Evolutionary conservation across 2,113 vertebrate genomes (phyloP).

Genomic region (Ochotona curzoniae): DNA sequence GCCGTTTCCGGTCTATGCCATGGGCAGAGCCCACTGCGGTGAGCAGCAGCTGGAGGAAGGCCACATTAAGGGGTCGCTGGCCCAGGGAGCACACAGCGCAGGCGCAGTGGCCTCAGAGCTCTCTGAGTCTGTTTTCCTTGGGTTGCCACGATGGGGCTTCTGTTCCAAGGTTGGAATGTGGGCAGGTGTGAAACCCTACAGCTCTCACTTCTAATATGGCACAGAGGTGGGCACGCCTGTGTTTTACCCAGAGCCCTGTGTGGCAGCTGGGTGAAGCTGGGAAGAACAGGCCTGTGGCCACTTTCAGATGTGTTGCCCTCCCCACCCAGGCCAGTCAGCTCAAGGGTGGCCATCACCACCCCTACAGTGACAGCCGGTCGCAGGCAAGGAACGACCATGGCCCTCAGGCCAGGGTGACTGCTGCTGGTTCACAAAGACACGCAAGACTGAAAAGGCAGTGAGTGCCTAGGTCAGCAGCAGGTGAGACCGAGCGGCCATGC

Average conservation of each 20-base stretch:
- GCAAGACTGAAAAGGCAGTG: too few species aligned
- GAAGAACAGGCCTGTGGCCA: neutral
- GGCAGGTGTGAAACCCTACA: neutral
- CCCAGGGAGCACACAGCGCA: neutral
- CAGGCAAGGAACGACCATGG: neutral
- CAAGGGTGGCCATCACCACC: too few species aligned
- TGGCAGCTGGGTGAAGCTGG: neutral
- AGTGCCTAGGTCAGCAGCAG: too few species aligned
- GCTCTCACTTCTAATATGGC: neutral
- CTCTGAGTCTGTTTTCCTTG: conserved; percentile 7
- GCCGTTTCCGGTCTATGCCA: too few species aligned
- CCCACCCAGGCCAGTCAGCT: too few species aligned
- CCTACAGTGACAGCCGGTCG: too few species aligned
- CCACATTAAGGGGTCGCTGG: conserved; percentile 50
- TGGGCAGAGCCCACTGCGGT: too few species aligned
- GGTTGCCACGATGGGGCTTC: neutral
- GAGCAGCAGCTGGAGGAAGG: conserved; percentile 58
- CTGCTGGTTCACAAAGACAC: too few species aligned
- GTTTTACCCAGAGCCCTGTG: neutral
- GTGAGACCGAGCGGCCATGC: too few species aligned
- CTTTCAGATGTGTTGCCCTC: too few species aligned
- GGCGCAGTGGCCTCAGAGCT: conserved; percentile 14
- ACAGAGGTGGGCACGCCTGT: neutral
- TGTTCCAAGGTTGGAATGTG: neutral
- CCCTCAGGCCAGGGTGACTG: too few species aligned